Percentiles rank a stretch among this genome's conserved stretches.
phyloP scores from a whole-genome alignment of 2,888 invertebrate species.

The Lamproptera curius region DNA sequence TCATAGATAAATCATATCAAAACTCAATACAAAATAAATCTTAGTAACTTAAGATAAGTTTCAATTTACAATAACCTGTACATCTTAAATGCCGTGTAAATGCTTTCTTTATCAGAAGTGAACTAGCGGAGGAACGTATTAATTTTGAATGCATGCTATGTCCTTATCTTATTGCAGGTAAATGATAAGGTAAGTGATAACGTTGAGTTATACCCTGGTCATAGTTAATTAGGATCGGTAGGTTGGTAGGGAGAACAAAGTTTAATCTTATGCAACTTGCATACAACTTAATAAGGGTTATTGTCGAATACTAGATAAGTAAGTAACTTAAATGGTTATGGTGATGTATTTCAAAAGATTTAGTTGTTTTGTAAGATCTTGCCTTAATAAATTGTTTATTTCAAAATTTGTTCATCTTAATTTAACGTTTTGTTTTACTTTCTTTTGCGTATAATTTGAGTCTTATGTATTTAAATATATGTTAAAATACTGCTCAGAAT shows the following conservation, averaged over 20 bases:
- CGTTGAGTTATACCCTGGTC: conserved; percentile 60
- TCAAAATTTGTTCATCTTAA: no score
- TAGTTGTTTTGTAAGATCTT: no score
- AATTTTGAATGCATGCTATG: conserved; percentile 30
- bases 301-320: no score
- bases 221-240: conserved; percentile 62
- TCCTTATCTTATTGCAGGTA: conserved; percentile 34
- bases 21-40: conserved; percentile 1
- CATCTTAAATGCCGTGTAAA: conserved; percentile 26
- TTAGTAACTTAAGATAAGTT: not conserved
- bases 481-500: no score
- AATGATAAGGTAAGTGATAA: conserved; percentile 39
- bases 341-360: no score
- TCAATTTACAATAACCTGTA: not conserved
- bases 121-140: conserved; percentile 50
- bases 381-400: no score
- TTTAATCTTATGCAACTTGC: not conserved
- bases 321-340: no score
- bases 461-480: no score
- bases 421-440: no score
- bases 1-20: conserved; percentile 19
- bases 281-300: not conserved
- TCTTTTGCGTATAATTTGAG: no score
- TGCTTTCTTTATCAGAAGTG: conserved; percentile 28
- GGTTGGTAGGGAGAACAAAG: no score